Percentiles rank a stretch among this genome's conserved stretches.
Evolutionary conservation across 2,113 vertebrate genomes (phyloP).

Genomic region (Orcinus orca): DNA sequence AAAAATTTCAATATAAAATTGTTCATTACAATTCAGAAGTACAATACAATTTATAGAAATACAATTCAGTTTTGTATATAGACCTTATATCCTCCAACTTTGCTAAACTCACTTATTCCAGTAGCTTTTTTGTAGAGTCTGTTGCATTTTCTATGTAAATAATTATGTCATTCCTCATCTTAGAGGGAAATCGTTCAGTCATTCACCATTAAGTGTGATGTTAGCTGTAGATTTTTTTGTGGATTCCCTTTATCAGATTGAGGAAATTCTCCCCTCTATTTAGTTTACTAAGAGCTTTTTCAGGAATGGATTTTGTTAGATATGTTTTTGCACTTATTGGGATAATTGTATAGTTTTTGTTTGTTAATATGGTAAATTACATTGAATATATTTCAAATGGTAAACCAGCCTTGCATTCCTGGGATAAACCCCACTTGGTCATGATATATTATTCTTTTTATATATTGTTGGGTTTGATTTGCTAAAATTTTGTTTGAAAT

Average conservation of each 20-base stretch:
- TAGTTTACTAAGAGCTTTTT: background rate
- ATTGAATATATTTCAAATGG: background rate
- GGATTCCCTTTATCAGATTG: background rate
- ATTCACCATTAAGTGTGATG: background rate
- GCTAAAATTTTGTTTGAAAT: conserved; percentile 2
- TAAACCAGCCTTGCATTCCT: background rate
- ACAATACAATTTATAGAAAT: background rate
- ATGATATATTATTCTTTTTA: background rate
- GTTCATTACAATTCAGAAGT: background rate
- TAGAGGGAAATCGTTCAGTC: background rate
- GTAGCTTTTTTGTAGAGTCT: background rate
- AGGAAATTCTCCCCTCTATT: background rate
- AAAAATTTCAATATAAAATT: background rate
- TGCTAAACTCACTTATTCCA: background rate
- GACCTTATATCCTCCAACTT: background rate
- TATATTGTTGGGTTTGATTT: background rate
- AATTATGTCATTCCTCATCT: background rate
- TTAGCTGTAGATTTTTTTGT: background rate
- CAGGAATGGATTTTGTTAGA: background rate
- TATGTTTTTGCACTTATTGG: background rate
- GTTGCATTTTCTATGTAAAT: background rate
- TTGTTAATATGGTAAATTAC: background rate
- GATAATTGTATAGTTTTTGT: conserved; percentile 15
- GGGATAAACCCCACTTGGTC: background rate
- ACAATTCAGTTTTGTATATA: background rate